Conservation (phyloP, 2,113 vertebrate species). For the Scatophagus argus region DNA sequence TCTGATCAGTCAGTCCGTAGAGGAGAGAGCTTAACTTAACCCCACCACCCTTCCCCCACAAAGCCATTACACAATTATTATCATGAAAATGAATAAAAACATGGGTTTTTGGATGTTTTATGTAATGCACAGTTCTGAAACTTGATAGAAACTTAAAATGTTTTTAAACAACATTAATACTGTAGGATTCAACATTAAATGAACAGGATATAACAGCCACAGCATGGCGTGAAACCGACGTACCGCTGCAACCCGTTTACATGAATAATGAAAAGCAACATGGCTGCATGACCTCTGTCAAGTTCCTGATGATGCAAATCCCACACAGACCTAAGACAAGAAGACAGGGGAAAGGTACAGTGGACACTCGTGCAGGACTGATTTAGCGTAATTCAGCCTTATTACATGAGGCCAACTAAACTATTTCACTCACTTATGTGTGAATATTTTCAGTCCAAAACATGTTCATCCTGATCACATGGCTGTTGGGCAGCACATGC, state of each 20-base stretch:
- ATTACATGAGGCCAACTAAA: conserved; percentile 66
- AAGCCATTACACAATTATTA: no score
- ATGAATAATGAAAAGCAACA: conserved; percentile 60
- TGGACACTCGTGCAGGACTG: conserved; percentile 44
- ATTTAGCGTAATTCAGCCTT: conserved; percentile 68
- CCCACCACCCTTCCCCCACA: neutral
- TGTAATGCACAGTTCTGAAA: no score
- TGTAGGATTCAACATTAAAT: no score
- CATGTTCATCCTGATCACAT: conserved; percentile 43
- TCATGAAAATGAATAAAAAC: no score
- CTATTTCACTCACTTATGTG: conserved; percentile 67
- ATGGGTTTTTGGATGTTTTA: no score
- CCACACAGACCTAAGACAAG: conserved; percentile 17
- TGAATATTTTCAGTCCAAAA: conserved; percentile 55
- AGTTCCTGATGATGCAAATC: conserved; percentile 63
- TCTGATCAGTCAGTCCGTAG: conserved; percentile 32
- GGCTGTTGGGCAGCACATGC: conserved; percentile 40
- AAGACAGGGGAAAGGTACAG: conserved; percentile 19
- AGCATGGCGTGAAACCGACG: no score
- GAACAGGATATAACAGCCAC: no score
- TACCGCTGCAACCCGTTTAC: no score
- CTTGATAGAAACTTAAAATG: no score
- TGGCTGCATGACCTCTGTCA: conserved; percentile 44
- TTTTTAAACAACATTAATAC: no score
- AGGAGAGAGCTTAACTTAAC: conserved; percentile 31